Percentiles rank a stretch among this genome's conserved stretches.
phyloP scores from a whole-genome alignment of 2,888 invertebrate species.

The Rotaria macrura region DNA sequence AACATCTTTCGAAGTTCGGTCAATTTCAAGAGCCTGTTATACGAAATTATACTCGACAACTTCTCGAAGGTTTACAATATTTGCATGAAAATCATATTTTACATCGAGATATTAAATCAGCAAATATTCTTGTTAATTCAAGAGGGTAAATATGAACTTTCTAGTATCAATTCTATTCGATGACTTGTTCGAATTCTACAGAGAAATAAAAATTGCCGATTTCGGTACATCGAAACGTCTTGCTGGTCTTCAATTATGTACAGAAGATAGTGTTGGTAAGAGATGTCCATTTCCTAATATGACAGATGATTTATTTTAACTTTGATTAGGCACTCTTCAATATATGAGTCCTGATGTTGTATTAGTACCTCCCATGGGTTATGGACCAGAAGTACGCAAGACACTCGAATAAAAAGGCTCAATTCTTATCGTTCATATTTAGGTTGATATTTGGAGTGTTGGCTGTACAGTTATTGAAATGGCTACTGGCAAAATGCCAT shows the following conservation, averaged over 20 bases:
- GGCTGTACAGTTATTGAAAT: constrained; percentile 22
- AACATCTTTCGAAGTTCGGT: neutral
- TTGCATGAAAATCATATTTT: constrained; percentile 21
- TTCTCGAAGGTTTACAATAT: neutral
- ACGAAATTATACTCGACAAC: neutral
- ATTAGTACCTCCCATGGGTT: neutral
- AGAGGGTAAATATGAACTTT: neutral
- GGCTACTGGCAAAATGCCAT: constrained; percentile 14
- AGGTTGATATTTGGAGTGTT: constrained; percentile 19
- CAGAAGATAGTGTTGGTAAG: constrained; percentile 18
- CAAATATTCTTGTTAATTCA: constrained; percentile 19
- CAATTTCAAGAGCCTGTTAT: neutral
- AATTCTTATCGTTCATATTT: neutral
- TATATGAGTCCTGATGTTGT: constrained; percentile 22
- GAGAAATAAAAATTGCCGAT: constrained; percentile 20
- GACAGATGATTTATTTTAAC: neutral
- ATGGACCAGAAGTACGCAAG: constrained; percentile 18
- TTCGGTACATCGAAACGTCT: constrained; percentile 18
- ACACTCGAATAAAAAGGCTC: too few relatives aligned
- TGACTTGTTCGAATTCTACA: neutral
- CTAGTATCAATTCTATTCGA: too few relatives aligned
- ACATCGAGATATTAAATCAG: constrained; percentile 20
- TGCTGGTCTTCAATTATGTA: constrained; percentile 2
- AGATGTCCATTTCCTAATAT: neutral
- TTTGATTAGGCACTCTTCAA: neutral